Base-by-base conservation (phyloP, 2,888 invertebrate species). In the Byasa hedistus region DNA sequence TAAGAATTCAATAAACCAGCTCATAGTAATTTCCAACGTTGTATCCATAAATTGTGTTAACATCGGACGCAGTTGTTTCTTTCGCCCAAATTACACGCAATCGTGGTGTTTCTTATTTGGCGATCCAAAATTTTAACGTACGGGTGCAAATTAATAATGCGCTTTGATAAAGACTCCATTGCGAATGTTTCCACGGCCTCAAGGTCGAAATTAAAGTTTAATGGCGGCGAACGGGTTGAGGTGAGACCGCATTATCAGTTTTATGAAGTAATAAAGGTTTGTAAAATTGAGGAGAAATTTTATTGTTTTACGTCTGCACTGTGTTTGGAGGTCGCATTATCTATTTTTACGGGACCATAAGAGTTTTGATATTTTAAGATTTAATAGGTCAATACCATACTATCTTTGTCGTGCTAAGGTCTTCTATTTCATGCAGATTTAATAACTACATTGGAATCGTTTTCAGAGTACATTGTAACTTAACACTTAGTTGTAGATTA, bases 111-210 rank as follows among this genome's bases (percentile, higher is more conserved):
- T 65, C 69, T 68, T 67, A 68, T 68, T 66, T 61, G 63, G 63
- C 66, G 58, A 58, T 66, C 59, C 39, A 55, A 54, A 61, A 23
- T 57, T 57, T 62, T 68, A 65, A 61, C 65, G 56, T 27, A 60
- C 56, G 57, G 23, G 62, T 61, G 51, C 52, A 67, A 69, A 67
- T 69, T 64, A 65, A 65, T 63, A 57, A 51, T 51, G 61, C 56
- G 60, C 57, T 71, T 63, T 66, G 62, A 63, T 66, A 59, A 59
- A 55, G 75, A 72, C 75, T 74, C 79, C 78, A 78, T 77, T 75
- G 66, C 71, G 69, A 68, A 66, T 69, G 51, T 57, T 39, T 32
- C 56, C 44, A 21, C 55, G 32, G n/a, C 15, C 22, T 22, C 62
- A 63, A 58, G 59, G 66, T 27, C 21, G 55, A 56, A 59, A 27